Evolutionary conservation across 92 coral and sea anemone genomes (phyloP).

Genomic region (Ricordea florida): DNA sequence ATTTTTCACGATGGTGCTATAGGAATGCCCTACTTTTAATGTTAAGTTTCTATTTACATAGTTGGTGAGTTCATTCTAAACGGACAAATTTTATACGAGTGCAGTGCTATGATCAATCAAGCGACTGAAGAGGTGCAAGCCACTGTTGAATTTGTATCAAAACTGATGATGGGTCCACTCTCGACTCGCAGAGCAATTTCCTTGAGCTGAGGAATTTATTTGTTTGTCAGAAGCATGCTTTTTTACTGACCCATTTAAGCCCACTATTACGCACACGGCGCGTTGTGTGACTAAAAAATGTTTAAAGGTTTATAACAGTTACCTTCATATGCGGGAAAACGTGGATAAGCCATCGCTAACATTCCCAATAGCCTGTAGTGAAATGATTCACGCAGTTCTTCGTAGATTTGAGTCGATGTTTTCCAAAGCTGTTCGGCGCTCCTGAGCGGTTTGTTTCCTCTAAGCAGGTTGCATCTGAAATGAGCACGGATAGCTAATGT

Average conservation of each 20-base stretch:
- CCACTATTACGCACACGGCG: neutral
- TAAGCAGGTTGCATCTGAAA: slow-evolving; percentile 10
- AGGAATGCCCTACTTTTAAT: slow-evolving; percentile 30
- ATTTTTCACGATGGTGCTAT: slow-evolving; percentile 11
- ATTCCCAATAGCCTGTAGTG: slow-evolving; percentile 24
- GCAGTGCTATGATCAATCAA: slow-evolving; percentile 16
- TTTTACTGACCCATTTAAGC: neutral
- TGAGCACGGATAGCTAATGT: slow-evolving; percentile 21
- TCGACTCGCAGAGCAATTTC: too few species aligned
- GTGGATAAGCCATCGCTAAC: slow-evolving; percentile 72
- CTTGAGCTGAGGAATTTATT: too few species aligned
- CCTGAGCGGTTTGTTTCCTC: slow-evolving; percentile 17
- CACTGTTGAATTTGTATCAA: neutral
- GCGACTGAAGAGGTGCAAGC: slow-evolving; percentile 19
- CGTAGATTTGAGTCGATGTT: neutral
- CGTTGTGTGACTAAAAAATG: neutral
- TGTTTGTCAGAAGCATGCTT: neutral
- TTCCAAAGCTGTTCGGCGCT: slow-evolving; percentile 5
- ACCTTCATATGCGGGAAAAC: slow-evolving; percentile 84
- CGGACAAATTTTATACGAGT: slow-evolving; percentile 24
- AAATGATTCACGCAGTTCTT: neutral
- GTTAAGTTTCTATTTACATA: slow-evolving; percentile 38
- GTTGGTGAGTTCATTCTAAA: neutral
- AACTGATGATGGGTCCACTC: too few species aligned
- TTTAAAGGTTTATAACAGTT: slow-evolving; percentile 31